A percentile compares a stretch with the other conserved stretches of the same genome.
phyloP scores from a whole-genome alignment of 1,140 invertebrate genomes.

The Zaprionus kolodkinae region DNA sequence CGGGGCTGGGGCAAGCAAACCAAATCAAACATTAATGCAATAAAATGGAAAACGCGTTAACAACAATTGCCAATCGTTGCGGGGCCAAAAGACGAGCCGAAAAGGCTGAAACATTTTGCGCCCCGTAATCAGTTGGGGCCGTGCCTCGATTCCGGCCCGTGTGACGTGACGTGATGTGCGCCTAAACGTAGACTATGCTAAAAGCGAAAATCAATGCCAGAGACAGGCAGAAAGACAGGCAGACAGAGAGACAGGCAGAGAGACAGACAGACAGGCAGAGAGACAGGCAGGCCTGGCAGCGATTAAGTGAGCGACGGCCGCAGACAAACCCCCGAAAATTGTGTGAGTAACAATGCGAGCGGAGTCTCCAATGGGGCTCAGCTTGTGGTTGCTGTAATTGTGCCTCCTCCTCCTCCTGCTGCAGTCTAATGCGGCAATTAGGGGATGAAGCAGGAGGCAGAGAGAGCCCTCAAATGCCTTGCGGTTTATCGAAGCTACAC shows the following conservation, averaged over 20 bases:
- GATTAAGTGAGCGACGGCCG: conserved; percentile 71
- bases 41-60: conserved; percentile 78
- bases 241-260: conserved; percentile 24
- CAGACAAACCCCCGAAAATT: conserved; percentile 50
- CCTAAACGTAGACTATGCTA: conserved; percentile 66
- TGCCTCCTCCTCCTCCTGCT: conserved; percentile 26
- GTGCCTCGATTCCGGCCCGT: conserved; percentile 20
- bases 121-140: conserved; percentile 44
- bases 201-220: conserved; percentile 74
- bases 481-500: not conserved
- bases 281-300: conserved; percentile 19
- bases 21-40: conserved; percentile 78
- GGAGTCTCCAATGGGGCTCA: conserved; percentile 23
- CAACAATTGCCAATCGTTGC: conserved; percentile 66
- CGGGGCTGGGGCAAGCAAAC: conserved; percentile 44
- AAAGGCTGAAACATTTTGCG: conserved; percentile 26
- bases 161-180: conserved; percentile 35
- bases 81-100: conserved; percentile 35
- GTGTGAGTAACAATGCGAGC: conserved; percentile 55
- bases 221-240: conserved; percentile 32
- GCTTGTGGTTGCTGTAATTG: conserved; percentile 4
- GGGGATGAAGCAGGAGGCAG: conserved; percentile 27
- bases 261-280: conserved; percentile 14
- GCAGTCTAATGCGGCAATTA: conserved; percentile 42
- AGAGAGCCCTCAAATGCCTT: not conserved